phyloP scores from a whole-genome alignment of 2,113 vertebrate species.

The Nothoprocta perdicaria region DNA sequence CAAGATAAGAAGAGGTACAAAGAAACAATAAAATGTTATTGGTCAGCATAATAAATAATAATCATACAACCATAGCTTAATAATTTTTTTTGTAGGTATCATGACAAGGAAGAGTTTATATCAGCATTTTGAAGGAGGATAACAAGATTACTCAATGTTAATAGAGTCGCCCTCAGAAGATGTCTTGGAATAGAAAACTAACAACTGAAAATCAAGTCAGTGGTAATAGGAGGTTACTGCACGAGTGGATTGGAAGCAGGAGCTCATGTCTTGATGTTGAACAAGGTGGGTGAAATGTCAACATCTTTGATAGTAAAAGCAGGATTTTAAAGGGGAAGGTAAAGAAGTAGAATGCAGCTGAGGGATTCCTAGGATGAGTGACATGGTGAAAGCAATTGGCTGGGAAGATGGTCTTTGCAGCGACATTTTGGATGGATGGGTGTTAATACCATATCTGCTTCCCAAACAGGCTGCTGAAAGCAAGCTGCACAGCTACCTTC shows the following conservation, averaged over 20 bases:
- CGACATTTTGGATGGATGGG: not conserved
- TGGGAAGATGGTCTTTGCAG: not conserved
- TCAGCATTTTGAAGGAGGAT: not conserved
- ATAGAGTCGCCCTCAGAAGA: not conserved
- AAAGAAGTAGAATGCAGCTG: not conserved
- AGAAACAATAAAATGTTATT: not conserved
- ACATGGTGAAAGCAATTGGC: not conserved
- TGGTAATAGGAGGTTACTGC: not conserved
- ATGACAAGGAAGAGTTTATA: not conserved
- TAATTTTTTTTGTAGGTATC: not conserved
- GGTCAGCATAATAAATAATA: not conserved
- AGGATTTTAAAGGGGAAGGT: accelerated
- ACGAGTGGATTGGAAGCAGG: not conserved
- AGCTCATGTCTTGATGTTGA: not conserved
- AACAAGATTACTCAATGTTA: not conserved
- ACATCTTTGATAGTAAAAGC: not conserved
- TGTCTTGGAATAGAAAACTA: not conserved
- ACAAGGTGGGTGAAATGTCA: not conserved
- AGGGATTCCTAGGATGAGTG: not conserved
- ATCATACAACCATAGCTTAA: not conserved
- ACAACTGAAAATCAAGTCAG: not conserved
- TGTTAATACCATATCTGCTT: not conserved
- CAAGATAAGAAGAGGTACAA: not conserved
- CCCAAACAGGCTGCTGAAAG: not conserved
- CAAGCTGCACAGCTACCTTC: not conserved